phyloP scores from a whole-genome alignment of 1,140 invertebrate genomes.

The Drosophila saltans region DNA sequence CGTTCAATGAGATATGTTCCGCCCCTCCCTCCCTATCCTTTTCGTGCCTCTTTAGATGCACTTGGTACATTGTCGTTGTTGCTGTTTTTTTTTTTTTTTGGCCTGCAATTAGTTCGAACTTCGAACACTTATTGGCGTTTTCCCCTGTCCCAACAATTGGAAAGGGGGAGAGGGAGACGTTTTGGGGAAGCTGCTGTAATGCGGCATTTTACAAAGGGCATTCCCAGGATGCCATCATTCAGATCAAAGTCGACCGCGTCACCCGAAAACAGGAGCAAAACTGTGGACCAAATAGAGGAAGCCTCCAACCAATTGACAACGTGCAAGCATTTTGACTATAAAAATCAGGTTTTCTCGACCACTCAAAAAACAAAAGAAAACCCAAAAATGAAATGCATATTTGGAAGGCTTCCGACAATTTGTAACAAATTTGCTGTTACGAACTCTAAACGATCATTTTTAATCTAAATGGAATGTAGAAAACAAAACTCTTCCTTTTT shows the following conservation, averaged over 20 bases:
- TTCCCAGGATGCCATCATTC: conserved; percentile 59
- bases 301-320: conserved; percentile 64
- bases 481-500: no score
- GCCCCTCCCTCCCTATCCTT: neutral
- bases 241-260: conserved; percentile 79
- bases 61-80: conserved; percentile 18
- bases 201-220: conserved; percentile 79
- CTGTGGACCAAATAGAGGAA: conserved; percentile 24
- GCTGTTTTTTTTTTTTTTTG: conserved; percentile 7
- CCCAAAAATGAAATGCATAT: conserved; percentile 34
- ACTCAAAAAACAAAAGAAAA: conserved; percentile 19
- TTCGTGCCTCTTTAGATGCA: conserved; percentile 20
- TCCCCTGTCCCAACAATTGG: conserved; percentile 30
- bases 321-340: conserved; percentile 71
- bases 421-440: conserved; percentile 41
- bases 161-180: no score
- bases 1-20: conserved; percentile 54
- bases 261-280: conserved; percentile 63
- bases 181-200: conserved; percentile 55
- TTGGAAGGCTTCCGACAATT: conserved; percentile 55
- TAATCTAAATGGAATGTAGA: conserved; percentile 37
- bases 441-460: conserved; percentile 39
- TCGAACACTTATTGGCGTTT: conserved; percentile 81
- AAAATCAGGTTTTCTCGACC: conserved; percentile 64
- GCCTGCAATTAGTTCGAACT: conserved; percentile 74